These are phyloP conservation scores for Oscheius myriophilus DNA, from an alignment of 2,888 invertebrate species.

Conservation along the genomic window DNA sequence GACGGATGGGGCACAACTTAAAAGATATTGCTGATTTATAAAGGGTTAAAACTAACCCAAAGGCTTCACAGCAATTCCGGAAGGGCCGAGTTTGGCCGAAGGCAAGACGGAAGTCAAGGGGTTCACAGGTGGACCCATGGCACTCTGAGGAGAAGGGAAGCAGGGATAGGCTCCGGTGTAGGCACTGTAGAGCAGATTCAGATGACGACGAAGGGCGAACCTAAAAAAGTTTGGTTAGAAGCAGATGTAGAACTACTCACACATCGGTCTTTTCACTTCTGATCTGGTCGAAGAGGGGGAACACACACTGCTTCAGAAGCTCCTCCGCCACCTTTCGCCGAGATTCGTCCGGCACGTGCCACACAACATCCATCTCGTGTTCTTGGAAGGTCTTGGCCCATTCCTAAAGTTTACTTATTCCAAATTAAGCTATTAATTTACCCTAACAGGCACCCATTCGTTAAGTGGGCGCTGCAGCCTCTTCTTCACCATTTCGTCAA, in stretches of 20 bases:
- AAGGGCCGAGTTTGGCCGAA: conserved; percentile 12
- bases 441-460: conserved; percentile 44
- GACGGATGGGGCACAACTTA: conserved; percentile 6
- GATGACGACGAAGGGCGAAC: conserved; percentile 2
- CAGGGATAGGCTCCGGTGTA: conserved; percentile 2
- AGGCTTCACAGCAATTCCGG: conserved; percentile 7
- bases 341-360: conserved; percentile 37
- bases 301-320: conserved; percentile 33
- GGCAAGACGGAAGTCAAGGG: conserved; percentile 16
- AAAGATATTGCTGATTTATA: not conserved
- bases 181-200: conserved; percentile 9
- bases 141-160: conserved; percentile 15
- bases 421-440: not conserved
- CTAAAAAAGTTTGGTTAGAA: not conserved
- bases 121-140: conserved; percentile 10
- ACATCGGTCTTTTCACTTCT: conserved; percentile 20
- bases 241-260: conserved; percentile 13
- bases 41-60: conserved; percentile 1
- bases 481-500: conserved; percentile 4
- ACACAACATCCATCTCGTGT: conserved; percentile 29
- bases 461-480: conserved; percentile 27
- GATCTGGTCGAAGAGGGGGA: conserved; percentile 32
- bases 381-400: conserved; percentile 38
- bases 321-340: conserved; percentile 25
- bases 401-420: conserved; percentile 12